phyloP scores from a whole-genome alignment of 2,113 vertebrate genomes.

The Solenodon paradoxus region DNA sequence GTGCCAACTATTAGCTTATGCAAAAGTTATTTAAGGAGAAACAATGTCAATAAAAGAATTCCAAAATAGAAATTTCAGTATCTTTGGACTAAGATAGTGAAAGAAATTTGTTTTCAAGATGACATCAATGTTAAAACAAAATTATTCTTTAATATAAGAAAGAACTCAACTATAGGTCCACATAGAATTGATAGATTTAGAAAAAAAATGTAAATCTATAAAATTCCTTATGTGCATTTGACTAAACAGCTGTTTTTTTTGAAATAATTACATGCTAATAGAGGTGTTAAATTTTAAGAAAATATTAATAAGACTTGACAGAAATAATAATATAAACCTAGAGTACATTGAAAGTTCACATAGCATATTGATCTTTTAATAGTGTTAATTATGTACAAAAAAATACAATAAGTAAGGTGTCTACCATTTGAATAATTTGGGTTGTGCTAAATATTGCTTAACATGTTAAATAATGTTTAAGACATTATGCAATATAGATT shows the following conservation, averaged over 20 bases:
- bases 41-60: not conserved
- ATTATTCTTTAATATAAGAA: not conserved
- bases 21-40: not conserved
- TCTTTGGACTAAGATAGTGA: not conserved
- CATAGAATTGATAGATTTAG: not conserved
- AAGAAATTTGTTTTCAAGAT: not conserved
- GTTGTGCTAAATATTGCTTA: constrained; percentile 14
- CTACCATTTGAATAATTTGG: not conserved
- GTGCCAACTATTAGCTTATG: not conserved
- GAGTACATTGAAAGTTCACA: not conserved
- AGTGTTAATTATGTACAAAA: not conserved
- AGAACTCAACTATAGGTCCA: not conserved
- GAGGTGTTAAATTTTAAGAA: constrained; percentile 29
- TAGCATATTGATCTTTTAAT: constrained; percentile 12
- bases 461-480: not conserved
- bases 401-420: not conserved
- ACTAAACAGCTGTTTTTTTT: not conserved
- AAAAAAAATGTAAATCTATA: not conserved
- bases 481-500: not conserved
- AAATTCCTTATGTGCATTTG: not conserved
- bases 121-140: not conserved
- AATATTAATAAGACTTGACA: constrained; percentile 41
- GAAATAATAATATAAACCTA: constrained; percentile 46
- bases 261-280: constrained; percentile 43
- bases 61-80: not conserved